Conservation (phyloP, 2,113 vertebrate genomes). For the Lonchura striata region DNA sequence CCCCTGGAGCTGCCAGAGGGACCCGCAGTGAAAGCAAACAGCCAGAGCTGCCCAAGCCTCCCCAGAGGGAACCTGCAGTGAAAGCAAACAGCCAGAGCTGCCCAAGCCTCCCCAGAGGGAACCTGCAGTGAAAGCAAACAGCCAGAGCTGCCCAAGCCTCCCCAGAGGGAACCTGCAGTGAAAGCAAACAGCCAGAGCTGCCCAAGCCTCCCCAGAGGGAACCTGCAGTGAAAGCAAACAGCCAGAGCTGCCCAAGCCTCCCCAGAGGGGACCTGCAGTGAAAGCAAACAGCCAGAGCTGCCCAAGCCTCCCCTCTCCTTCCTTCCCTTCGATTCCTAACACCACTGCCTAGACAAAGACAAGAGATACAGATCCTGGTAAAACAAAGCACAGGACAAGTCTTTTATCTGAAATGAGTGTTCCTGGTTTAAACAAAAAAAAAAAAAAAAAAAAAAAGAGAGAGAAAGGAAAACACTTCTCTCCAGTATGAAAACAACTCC, state of each 20-base stretch:
- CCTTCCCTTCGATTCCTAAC: background rate
- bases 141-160: background rate
- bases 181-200: background rate
- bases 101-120: background rate
- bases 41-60: background rate
- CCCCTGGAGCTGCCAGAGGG: accelerated
- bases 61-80: background rate
- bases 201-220: background rate
- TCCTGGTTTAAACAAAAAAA: background rate
- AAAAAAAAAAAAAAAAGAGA: background rate
- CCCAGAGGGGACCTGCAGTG: background rate
- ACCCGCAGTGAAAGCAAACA: background rate
- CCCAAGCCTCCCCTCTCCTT: background rate
- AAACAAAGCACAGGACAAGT: background rate
- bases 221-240: background rate
- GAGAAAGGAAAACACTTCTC: background rate
- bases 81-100: background rate
- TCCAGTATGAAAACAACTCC: background rate
- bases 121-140: background rate
- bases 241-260: too few species aligned
- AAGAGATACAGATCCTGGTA: background rate
- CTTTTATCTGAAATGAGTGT: background rate
- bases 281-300: background rate
- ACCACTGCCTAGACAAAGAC: background rate
- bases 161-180: background rate